phyloP scores from a whole-genome alignment of 2,797 vertebrate genomes.

The Emys orbicularis region DNA sequence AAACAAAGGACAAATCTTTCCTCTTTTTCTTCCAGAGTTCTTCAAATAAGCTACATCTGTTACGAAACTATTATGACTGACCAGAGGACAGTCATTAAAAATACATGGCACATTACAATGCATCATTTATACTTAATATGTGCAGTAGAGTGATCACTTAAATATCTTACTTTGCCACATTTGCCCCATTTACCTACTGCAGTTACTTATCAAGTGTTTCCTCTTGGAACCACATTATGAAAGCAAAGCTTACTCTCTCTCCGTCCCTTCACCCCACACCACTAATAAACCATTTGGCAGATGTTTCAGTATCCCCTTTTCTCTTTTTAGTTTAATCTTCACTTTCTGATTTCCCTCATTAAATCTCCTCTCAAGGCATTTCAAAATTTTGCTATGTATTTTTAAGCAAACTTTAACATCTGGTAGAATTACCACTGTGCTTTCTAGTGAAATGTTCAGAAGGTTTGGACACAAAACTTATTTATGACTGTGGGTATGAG shows the following conservation, averaged over 20 bases:
- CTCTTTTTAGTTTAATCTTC: background rate
- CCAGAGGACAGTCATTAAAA: background rate
- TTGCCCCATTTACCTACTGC: background rate
- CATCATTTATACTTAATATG: background rate
- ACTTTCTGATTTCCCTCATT: background rate
- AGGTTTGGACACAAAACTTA: background rate
- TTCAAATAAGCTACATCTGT: background rate
- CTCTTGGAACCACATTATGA: background rate
- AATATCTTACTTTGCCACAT: slow-evolving; percentile 1
- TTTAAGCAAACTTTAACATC: background rate
- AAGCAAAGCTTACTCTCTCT: background rate
- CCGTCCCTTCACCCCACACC: background rate
- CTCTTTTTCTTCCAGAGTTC: background rate
- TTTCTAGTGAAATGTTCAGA: background rate
- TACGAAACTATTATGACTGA: background rate
- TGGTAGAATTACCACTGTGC: background rate
- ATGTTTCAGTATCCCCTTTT: background rate
- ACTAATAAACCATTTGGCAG: background rate
- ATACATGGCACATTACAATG: background rate
- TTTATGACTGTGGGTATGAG: background rate
- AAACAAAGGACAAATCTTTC: background rate
- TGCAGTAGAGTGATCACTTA: background rate
- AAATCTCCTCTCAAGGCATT: background rate
- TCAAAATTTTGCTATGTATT: background rate
- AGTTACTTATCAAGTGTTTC: background rate